phyloP scores from a whole-genome alignment of 2,797 vertebrate species.

The Tadarida brasiliensis region DNA sequence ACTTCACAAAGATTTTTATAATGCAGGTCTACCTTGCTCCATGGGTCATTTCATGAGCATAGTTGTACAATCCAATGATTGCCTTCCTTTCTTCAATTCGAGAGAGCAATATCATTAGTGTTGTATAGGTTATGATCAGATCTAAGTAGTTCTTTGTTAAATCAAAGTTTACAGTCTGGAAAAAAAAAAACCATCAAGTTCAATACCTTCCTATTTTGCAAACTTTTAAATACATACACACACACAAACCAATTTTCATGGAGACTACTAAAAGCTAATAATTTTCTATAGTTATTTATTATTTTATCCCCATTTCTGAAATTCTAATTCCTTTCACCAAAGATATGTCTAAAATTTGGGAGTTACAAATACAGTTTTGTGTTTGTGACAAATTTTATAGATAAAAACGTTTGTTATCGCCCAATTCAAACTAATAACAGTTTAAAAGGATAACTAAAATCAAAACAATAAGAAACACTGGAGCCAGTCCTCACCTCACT shows the following conservation, averaged over 20 bases:
- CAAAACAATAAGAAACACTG: neutral
- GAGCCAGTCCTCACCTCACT: slow-evolving; percentile 36
- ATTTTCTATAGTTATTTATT: slow-evolving; percentile 55
- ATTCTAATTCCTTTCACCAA: slow-evolving; percentile 56
- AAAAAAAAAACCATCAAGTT: slow-evolving; percentile 62
- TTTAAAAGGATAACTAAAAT: slow-evolving; percentile 43
- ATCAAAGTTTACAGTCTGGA: slow-evolving; percentile 98
- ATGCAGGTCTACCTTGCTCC: slow-evolving; percentile 93
- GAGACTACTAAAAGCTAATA: slow-evolving; percentile 29
- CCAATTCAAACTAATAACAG: neutral
- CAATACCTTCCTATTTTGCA: slow-evolving; percentile 48
- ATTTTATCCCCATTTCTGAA: slow-evolving; percentile 36
- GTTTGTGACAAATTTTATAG: slow-evolving; percentile 9
- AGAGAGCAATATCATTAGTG: slow-evolving; percentile 97
- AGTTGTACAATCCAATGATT: slow-evolving; percentile 98
- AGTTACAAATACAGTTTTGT: slow-evolving; percentile 5
- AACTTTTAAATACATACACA: slow-evolving; percentile 25
- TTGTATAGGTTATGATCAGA: slow-evolving; percentile 98
- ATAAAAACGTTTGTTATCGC: neutral
- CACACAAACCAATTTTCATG: neutral
- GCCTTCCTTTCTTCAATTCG: slow-evolving; percentile 99
- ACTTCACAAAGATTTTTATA: neutral
- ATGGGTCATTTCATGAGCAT: slow-evolving; percentile 99
- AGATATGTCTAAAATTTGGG: slow-evolving; percentile 16
- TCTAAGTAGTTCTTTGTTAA: slow-evolving; percentile 99